Base-by-base conservation (phyloP, 2,797 vertebrate species). In the Micropoecilia bifurca region DNA sequence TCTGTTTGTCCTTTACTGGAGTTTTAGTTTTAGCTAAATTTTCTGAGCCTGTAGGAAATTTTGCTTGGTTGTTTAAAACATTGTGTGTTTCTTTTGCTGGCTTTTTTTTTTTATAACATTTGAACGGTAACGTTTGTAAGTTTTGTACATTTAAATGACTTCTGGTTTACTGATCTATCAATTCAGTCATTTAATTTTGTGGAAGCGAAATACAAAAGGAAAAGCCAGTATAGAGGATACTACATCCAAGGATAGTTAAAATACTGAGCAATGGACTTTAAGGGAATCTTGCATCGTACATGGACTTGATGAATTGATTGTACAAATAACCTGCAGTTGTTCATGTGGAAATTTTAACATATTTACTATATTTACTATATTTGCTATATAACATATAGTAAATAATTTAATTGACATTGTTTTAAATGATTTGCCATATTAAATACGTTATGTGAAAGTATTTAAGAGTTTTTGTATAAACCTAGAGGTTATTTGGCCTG, bases 261-360 rank as follows among this genome's bases (percentile, higher is more conserved):
- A 55, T 55, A 39, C 63, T 41, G 10, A 22, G 14, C 45, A 14
- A 14, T 14, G 45, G 43, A 12, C 8, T 45, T 45, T 45, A 53
- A 53, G 7, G 53, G 9, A 55, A n/a, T 55, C n/a, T 9, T 55
- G 53, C 53, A 55, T 55, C 3, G 3, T n/a, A 2, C 53, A n/a
- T 55, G 53, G n/a, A 55, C 25, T 10, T 12, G 6, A 55, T n/a
- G 25, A 12, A n/a, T 28, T n/a, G 25, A n/a, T 28, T 57, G 25
- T 55, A 25, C 10, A 55, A 25, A 55, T 55, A n/a, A 55, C 6
- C 18, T 63, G 36, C 63, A 75, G 25, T 71, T 76, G n/a, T 53
- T 14, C 10, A 33, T 48, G 20, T 20, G n/a, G 47, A 76, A 77
- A 87, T 66, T 20, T 28, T 43, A 86, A 80, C 83, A 71, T 77